These are phyloP conservation scores for Ectemnius cavifrons DNA, from an alignment of 2,888 invertebrate genomes.

Conservation along the genomic window DNA sequence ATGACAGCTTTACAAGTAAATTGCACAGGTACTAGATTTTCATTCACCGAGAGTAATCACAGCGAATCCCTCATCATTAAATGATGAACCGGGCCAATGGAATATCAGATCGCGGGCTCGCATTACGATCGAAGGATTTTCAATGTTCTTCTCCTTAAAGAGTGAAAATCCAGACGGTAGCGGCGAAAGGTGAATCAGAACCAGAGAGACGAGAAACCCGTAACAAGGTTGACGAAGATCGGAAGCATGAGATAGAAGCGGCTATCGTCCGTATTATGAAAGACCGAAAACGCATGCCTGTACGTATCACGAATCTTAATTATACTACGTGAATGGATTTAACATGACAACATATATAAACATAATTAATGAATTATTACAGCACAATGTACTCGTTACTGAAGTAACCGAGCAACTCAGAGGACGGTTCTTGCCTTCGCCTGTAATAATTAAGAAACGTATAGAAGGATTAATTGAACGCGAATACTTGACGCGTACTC, in stretches of 20 bases:
- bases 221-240: slow-evolving; percentile 98
- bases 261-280: slow-evolving; percentile 99
- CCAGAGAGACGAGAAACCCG: slow-evolving; percentile 99
- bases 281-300: slow-evolving; percentile 95
- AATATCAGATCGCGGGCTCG: too few species aligned
- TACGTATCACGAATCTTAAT: slow-evolving; percentile 74
- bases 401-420: slow-evolving; percentile 99
- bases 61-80: too few species aligned
- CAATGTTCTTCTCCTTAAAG: slow-evolving; percentile 77
- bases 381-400: slow-evolving; percentile 96
- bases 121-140: too few species aligned
- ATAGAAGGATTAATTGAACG: slow-evolving; percentile 99
- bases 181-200: slow-evolving; percentile 97
- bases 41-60: too few species aligned
- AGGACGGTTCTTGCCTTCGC: slow-evolving; percentile 97
- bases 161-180: slow-evolving; percentile 96
- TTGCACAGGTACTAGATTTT: slow-evolving; percentile 96
- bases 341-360: background rate
- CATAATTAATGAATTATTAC: slow-evolving; percentile 39
- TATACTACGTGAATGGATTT: too few species aligned
- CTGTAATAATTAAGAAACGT: slow-evolving; percentile 98
- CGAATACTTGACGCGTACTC: slow-evolving; percentile 98
- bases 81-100: too few species aligned
- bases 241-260: slow-evolving; percentile 99
- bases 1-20: slow-evolving; percentile 98